Evolutionary conservation across 2,113 vertebrate species (phyloP), one percentile per base, ranked within the genome.

Genomic region (Prionailurus viverrinus): DNA sequence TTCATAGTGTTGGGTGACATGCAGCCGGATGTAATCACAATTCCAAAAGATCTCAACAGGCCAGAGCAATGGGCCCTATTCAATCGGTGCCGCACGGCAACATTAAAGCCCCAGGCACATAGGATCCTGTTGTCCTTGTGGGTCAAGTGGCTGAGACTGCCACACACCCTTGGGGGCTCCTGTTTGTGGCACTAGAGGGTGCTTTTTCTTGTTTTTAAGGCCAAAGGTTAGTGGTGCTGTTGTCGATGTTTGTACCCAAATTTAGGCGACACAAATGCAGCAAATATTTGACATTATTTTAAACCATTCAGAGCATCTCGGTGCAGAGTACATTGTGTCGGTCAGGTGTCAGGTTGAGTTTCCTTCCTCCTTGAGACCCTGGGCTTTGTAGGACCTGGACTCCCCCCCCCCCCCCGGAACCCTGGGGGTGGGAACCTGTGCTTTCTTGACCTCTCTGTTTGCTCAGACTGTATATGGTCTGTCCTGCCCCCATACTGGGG

Each of bases 131-230:
- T 7, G 65, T 61, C 41, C 79, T 81, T 2, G 6, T 5, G 55
- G 25, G 51, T 31, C 11, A 0, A 0, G 36, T 0, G 21, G 16
- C 51, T n/a, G 23, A 15, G 3, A 16, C 31, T 25, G n/a, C 53
- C 48, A 1, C 51, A 10, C 1, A 0, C 4, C 8, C 7, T 27
- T 7, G 25, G 12, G 45, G 29, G 13, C 31, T 36, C 78, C 55
- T 13, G 9, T 33, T 45, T 58, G n/a, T 23, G 79, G 23, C 58
- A 25, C 63, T 18, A 10, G 73, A 95, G n/a, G 3, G 23, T 85
- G 41, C 15, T 19, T n/a, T 90, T n/a, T 58, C 53, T 73, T 61
- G 79, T 58, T 53, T 84, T n/a, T 39, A n/a, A 66, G 71, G 31
- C 76, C n/a, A 15, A 55, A 84, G 66, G 48, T 33, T 31, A 33